Conservation (phyloP, 2,888 invertebrate species). For the Spialia ferax region DNA sequence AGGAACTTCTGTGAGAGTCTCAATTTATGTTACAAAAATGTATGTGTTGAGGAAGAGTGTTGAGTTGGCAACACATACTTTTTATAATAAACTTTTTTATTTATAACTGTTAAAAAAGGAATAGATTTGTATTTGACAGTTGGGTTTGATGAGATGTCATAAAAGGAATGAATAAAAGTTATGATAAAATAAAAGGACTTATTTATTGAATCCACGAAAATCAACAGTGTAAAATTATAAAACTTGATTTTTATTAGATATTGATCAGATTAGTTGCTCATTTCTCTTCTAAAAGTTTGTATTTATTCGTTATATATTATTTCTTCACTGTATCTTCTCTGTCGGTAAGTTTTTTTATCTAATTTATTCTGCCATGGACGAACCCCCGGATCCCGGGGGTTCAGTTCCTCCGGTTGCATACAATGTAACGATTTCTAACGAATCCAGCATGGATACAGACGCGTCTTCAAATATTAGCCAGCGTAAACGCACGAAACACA, state of each 20-base stretch:
- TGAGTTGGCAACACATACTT: background rate
- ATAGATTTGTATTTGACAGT: too few species aligned
- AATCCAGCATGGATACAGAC: background rate
- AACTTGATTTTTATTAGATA: background rate
- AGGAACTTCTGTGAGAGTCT: background rate
- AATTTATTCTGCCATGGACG: background rate
- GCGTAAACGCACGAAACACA: background rate
- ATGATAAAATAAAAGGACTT: too few species aligned
- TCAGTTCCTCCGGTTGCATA: background rate
- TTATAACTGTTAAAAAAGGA: too few species aligned
- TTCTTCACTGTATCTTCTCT: background rate
- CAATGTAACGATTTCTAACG: background rate
- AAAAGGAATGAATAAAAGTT: too few species aligned
- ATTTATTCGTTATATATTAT: background rate
- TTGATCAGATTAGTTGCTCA: background rate
- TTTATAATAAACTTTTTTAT: too few species aligned
- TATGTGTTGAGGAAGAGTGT: slow-evolving; percentile 4
- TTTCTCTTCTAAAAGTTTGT: background rate
- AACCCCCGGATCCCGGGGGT: background rate
- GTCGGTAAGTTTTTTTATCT: background rate
- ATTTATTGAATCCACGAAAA: too few species aligned
- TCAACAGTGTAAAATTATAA: background rate
- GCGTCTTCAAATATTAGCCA: background rate
- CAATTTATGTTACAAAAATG: background rate
- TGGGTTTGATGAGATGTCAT: too few species aligned